Evolutionary conservation across 2,797 vertebrate species (phyloP).

Genomic region (Neosilurus hyrtlii): DNA sequence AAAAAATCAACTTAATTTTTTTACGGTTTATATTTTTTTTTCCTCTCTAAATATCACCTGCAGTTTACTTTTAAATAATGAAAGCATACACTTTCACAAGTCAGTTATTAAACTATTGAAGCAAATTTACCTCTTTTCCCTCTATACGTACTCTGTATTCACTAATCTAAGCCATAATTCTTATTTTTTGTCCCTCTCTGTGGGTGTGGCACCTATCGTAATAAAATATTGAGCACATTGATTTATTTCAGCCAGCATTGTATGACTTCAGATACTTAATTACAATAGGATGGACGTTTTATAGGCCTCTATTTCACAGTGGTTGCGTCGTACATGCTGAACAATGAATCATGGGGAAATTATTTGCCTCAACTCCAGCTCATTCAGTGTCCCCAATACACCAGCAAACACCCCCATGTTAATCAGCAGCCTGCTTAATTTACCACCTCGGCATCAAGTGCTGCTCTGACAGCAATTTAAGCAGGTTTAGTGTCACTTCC

Average conservation of each 20-base stretch:
- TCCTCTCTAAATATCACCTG: no score
- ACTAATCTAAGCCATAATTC: conserved; percentile 64
- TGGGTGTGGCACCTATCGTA: conserved; percentile 54
- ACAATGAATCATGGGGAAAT: conserved; percentile 50
- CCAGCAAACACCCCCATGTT: conserved; percentile 40
- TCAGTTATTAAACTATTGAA: neutral
- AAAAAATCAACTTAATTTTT: no score
- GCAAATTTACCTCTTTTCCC: neutral
- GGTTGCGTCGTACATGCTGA: conserved; percentile 52
- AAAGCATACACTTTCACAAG: no score
- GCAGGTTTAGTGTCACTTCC: conserved; percentile 14
- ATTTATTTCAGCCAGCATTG: conserved; percentile 63
- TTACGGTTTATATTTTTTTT: no score
- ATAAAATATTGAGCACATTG: conserved; percentile 59
- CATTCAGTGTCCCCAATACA: conserved; percentile 21
- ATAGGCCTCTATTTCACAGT: conserved; percentile 68
- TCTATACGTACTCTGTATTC: neutral
- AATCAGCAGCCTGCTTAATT: conserved; percentile 48
- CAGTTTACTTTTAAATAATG: no score
- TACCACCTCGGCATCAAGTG: conserved; percentile 11
- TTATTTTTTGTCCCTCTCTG: conserved; percentile 50
- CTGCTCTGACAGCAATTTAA: conserved; percentile 32
- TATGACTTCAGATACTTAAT: conserved; percentile 64
- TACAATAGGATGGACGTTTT: conserved; percentile 71
- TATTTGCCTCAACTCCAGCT: conserved; percentile 18